Base-by-base conservation (phyloP, 2,888 invertebrate species). In the Agonopterix subpropinquella region DNA sequence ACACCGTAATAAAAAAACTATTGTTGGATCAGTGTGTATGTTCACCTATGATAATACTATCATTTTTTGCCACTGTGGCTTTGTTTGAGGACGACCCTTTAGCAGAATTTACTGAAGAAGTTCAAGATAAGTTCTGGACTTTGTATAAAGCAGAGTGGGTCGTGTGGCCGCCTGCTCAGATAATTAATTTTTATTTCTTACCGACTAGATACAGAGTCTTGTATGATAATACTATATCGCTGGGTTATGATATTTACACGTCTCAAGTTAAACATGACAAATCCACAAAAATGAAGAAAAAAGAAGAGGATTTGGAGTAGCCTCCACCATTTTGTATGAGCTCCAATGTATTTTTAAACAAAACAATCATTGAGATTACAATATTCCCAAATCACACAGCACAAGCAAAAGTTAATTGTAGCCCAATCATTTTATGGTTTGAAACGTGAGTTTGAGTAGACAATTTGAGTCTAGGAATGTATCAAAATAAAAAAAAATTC, bases 81-180 rank as follows among this genome's bases (percentile, higher is more conserved):
- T 62, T 93, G 36, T 83, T 96, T 58, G 96, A 97, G 80, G 86
- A 89, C 8, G 86, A 90, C 53, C 89, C 90, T 1, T 67, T 86
- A 46, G 69, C 86, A 11, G 92, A 93, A 59, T 90, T 95, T 48
- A 89, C 90, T 55, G 76, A 89, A 41, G 95, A 96, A 81, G 88
- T 95, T 36, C 89, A 86, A 59, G 81, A 90, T 35, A 97, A 97
- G 77, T 95, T 94, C 13, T 91, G 91, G 89, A 91, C 88, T 57
- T 81, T 98, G 9, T 97, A 96, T 70, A 88, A 91, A 45, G 96
- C 96, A 1, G 98, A 98, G 74, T 97, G 96, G 95, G 71, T 95
- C 5, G 91, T 98, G 28, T 98, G 98, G 97, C 97, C 98, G 0
- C 95, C 95, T 5, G 97, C 96, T 1, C 98, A 98, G 76, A 87